Percentiles rank a stretch among this genome's conserved stretches.
Evolutionary conservation across 2,113 vertebrate species (phyloP).

Genomic region (Pardalotus punctatus): DNA sequence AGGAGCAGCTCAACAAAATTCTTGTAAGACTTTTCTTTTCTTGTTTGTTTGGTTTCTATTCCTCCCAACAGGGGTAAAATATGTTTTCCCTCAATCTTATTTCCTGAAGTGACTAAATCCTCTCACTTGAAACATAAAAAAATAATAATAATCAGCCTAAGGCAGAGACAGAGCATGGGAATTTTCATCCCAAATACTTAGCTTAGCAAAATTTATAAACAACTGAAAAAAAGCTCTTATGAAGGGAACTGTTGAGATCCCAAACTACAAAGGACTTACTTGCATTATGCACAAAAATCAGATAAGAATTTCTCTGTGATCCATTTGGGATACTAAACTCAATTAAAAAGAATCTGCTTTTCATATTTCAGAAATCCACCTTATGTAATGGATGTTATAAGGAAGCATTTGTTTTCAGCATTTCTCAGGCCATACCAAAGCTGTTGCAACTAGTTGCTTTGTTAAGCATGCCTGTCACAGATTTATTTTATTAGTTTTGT

Average conservation of each 20-base stretch:
- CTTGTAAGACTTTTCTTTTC: background rate
- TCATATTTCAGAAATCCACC: background rate
- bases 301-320: background rate
- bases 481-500: background rate
- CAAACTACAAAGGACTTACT: background rate
- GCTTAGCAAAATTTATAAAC: constrained; percentile 14
- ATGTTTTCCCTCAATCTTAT: constrained; percentile 17
- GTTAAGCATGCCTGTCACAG: background rate
- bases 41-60: fast-evolving
- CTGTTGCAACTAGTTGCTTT: background rate
- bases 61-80: background rate
- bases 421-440: background rate
- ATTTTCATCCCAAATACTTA: constrained; percentile 35
- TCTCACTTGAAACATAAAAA: constrained; percentile 14
- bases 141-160: constrained; percentile 10
- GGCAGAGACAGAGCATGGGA: constrained; percentile 8
- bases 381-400: background rate
- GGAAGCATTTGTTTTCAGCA: background rate
- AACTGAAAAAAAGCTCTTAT: background rate
- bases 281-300: background rate
- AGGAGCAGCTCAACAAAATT: background rate
- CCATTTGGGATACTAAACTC: background rate
- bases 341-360: background rate
- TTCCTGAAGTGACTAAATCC: constrained; percentile 31
- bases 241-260: background rate